These are phyloP conservation scores for Polydrusus pterygomalis DNA, from an alignment of 2,888 invertebrate species.

Conservation along the genomic window DNA sequence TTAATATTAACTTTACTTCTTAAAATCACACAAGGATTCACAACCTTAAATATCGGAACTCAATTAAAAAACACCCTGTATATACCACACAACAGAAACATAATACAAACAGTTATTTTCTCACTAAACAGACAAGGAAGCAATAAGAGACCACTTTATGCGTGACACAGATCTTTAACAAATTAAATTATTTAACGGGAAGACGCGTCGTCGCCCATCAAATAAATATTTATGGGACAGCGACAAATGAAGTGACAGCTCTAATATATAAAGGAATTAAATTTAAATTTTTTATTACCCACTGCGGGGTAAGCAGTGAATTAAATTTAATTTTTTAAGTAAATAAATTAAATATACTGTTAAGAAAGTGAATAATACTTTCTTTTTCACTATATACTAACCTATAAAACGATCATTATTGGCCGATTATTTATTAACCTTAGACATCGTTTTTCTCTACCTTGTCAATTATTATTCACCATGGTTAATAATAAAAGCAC, in stretches of 20 bases:
- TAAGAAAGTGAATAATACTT: too few species aligned
- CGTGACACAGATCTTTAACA: slow-evolving; percentile 28
- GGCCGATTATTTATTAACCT: too few species aligned
- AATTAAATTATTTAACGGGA: slow-evolving; percentile 26
- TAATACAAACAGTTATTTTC: background rate
- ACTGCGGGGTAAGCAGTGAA: background rate
- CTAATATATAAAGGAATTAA: background rate
- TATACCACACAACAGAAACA: background rate
- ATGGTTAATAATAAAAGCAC: too few species aligned
- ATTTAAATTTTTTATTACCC: background rate
- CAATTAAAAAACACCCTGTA: too few species aligned
- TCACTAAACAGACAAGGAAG: slow-evolving; percentile 2
- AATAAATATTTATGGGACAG: slow-evolving; percentile 23
- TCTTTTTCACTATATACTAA: too few species aligned
- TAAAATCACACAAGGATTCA: too few species aligned
- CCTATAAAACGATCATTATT: too few species aligned
- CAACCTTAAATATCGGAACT: too few species aligned
- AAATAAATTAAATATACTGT: background rate
- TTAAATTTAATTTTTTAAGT: too few species aligned
- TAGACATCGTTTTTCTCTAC: too few species aligned
- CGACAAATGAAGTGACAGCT: slow-evolving; percentile 10
- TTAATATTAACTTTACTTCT: too few species aligned
- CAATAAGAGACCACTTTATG: slow-evolving; percentile 14
- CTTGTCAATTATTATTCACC: too few species aligned
- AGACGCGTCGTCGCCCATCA: background rate